Evolutionary conservation across 2,797 vertebrate genomes (phyloP), one percentile per base, ranked within the genome.

Genomic region (Tenualosa ilisha): DNA sequence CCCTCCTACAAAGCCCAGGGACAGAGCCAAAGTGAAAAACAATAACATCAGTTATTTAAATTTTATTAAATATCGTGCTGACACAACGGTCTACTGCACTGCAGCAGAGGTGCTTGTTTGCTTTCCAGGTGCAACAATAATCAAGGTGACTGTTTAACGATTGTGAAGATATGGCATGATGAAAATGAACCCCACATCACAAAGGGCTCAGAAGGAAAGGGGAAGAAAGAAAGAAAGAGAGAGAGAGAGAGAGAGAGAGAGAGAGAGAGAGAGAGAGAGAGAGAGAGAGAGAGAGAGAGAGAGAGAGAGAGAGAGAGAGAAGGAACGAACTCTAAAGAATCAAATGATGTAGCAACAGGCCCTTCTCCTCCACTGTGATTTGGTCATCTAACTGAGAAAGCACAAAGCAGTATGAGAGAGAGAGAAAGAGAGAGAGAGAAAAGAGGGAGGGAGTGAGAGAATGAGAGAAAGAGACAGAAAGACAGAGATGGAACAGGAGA

Each of bases 11-110:
- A 1, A 43, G 17, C 20, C 1, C 72, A 79, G 72, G 43, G 72
- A 37, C 6, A 17, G 17, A 43, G 37, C 40, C 72, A 79, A 37
- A 79, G 40, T 6, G 12, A 79, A 46, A 79, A 40, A 79, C 11
- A 75, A 75, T 37, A 75, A 75, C 68, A 43, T 75, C 37, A 75
- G 68, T 43, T 75, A 79, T 79, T 79, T 43, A 79, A 46, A 79
- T 46, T 22, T 17, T 40, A 75, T 31, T 75, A 43, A 15, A 75
- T 75, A 75, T 75, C 37, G 43, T 15, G 15, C 68, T 15, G 37
- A 79, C 72, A 79, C 40, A 17, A 37, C 72, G 5, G 68, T 75
- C 68, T 79, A n/a, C 72, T 20, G 72, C 72, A 75, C 68, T 75
- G 68, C 72, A 79, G 17, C 65, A 72, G 24, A 79, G 37, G 40